Base-by-base conservation (phyloP, 2,888 invertebrate species). In the Ligdia adustata region DNA sequence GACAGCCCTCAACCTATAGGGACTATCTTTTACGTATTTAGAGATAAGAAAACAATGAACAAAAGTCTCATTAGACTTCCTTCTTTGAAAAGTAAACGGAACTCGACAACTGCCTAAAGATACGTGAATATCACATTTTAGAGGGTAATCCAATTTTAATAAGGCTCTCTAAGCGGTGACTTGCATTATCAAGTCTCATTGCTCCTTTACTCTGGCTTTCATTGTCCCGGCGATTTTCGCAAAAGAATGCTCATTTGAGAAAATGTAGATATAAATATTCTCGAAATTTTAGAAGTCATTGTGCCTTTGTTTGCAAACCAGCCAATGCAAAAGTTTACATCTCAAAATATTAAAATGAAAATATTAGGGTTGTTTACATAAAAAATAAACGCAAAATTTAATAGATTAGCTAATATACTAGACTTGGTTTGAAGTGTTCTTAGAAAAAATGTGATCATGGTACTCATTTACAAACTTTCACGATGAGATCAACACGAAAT, bases 141-240 rank as follows among this genome's bases (percentile, higher is more conserved):
- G 66, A 59, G 69, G 72, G 70, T 66, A 63, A 75, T 77, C 71
- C 67, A 75, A 77, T 72, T 77, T 75, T 77, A 77, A 77, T 75
- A 77, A 76, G 75, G 69, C 55, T 43, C 62, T 71, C 63, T 66
- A 70, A 73, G 72, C 63, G 68, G 63, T 69, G 66, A 74, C 71
- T 75, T 77, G 75, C 73, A 77, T 75, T 68, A 74, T 69, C 71
- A 76, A 78, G 65, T 72, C 69, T 65, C 74, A 66, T 73, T 72
- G 67, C 62, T 69, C 60, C 67, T 64, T 63, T 67, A 64, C 58
- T 60, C 46, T 57, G 55, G 50, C 52, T 60, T 59, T 72, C 69
- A 70, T 77, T 78, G 74, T 76, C 69, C 60, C 58, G 55, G 47
- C 52, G 60, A 65, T 69, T 69, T 49, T 56, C 60, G 61, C 57